Base-by-base conservation (phyloP, 2,888 invertebrate genomes). In the Machimus atricapillus region DNA sequence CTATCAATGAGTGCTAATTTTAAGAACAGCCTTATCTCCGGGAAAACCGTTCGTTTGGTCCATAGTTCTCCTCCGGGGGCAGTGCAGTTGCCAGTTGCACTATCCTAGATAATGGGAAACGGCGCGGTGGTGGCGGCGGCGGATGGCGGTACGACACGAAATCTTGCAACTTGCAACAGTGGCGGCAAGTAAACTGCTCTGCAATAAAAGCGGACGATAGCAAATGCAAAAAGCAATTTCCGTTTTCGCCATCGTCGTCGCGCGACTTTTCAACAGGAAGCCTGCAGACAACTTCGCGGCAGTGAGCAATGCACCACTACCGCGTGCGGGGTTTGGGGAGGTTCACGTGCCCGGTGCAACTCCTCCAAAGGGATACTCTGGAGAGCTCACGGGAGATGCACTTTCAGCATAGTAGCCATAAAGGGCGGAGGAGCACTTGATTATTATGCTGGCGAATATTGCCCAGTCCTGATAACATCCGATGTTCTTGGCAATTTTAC, bases 1-100 rank as follows among this genome's bases (percentile, higher is more conserved):
- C 52, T 79, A 79, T 52, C 23, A 79, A 79, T 79, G 79, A 79
- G 52, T 79, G 79, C 79, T 79, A 79, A 79, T 79, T 79, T 79
- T 52, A 79, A 52, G 79, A 79, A 79, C 52, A 27, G 66, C 66
- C 52, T 79, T 79, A 79, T 79, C 79, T 46, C 52, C 23, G 52
- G 52, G 52, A 79, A 46, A 31, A 27, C 23, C 66, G 66, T 27
- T 66, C 27, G 66, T 12, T 56, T 19, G n/a, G 52, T 16, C 66
- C 27, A 66, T 23, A 66, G 23, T 23, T 23, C 9, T 23, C 66
- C 66, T 66, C 66, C 66, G 66, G 66, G 66, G 16, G 66, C 66
- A 23, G 14, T 27, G 23, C 23, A 66, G 66, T 19, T 40, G 8
- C 43, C 43, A 46, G 43, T 46, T 46, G 9, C 66, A 66, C 66